Evolutionary conservation across 2,888 invertebrate species (phyloP).

Genomic region (Clivina fossor): DNA sequence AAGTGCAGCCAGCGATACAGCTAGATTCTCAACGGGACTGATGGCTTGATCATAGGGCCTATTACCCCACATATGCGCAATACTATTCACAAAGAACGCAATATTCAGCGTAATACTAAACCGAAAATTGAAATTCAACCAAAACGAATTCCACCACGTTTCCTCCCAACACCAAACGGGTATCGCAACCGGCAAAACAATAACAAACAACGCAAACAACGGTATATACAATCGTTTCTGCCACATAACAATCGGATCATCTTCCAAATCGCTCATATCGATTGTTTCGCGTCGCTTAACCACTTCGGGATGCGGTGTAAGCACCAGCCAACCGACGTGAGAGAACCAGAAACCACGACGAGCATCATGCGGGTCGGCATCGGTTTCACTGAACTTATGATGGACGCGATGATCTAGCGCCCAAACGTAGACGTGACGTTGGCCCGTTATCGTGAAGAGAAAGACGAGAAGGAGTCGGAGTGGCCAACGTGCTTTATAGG

Average conservation of each 20-base stretch:
- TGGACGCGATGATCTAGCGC: conserved; percentile 85
- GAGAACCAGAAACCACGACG: conserved; percentile 76
- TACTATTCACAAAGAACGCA: conserved; percentile 93
- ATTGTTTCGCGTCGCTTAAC: conserved; percentile 67
- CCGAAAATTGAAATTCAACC: conserved; percentile 79
- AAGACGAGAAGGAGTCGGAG: conserved; percentile 67
- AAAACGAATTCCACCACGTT: conserved; percentile 73
- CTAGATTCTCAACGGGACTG: conserved; percentile 70
- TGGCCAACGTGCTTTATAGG: conserved; percentile 73
- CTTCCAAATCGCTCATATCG: conserved; percentile 71
- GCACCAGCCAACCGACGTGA: conserved; percentile 89
- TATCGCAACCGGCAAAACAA: conserved; percentile 70
- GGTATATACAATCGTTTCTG: conserved; percentile 72
- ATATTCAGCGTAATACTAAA: conserved; percentile 86
- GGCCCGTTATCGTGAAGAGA: conserved; percentile 78
- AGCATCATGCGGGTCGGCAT: conserved; percentile 83
- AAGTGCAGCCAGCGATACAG: conserved; percentile 73
- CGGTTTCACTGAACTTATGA: conserved; percentile 83
- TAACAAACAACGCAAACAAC: conserved; percentile 68
- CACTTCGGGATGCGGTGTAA: conserved; percentile 80
- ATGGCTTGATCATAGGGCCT: conserved; percentile 87
- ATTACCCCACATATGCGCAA: conserved; percentile 92
- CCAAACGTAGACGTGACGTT: conserved; percentile 84
- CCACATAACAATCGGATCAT: conserved; percentile 74
- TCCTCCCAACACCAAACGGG: conserved; percentile 88